Base-by-base conservation (phyloP, 2,113 vertebrate genomes). In the Sinosuthora webbiana region DNA sequence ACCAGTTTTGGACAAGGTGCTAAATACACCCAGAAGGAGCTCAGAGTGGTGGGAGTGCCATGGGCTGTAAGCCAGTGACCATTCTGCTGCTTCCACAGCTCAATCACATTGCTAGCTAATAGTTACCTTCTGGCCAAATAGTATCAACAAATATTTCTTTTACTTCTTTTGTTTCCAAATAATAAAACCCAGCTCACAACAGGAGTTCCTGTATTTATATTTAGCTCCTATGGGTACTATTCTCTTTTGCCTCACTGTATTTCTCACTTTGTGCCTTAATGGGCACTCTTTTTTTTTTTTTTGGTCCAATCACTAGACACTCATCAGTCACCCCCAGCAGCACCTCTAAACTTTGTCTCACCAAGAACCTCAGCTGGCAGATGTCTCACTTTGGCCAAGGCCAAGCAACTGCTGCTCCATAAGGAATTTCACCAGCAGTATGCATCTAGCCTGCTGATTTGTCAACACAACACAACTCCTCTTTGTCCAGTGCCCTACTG, bases 291-390 rank as follows among this genome's bases (percentile, higher is more conserved):
- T 15, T 57, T 15, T 15, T 25, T n/a, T 56, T 18, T 62, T 53
- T 63, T 65, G 5, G 1, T 21, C 33, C 1, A 5, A 4, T 85
- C 22, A 21, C 21, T 52, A 74, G n/a, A 30, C 50, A 59, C 11
- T 70, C 4, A 0, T 64, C 56, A 64, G 35, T 63, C 3, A 7
- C 11, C 12, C 6, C 1, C 37, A 53, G 37, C 39, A 79, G 30
- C 0, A 0, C n/a, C 53, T 67, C 39, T 62, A 31, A 81, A 27
- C 19, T 11, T 50, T 6, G 0, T 39, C n/a, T 93, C 33, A 62
- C 45, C 5, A 18, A 17, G 10, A 64, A 11, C 23, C 50, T 76
- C 31, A 85, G n/a, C 37, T 86, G 75, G 15, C 25, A 80, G n/a
- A 11, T 83, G 7, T 42, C 20, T 85, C 25, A 4, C 14, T 57